Percentiles rank a stretch among this genome's conserved stretches.
Conservation (phyloP, 2,888 invertebrate genomes). For the Megastigmus dorsalis region DNA sequence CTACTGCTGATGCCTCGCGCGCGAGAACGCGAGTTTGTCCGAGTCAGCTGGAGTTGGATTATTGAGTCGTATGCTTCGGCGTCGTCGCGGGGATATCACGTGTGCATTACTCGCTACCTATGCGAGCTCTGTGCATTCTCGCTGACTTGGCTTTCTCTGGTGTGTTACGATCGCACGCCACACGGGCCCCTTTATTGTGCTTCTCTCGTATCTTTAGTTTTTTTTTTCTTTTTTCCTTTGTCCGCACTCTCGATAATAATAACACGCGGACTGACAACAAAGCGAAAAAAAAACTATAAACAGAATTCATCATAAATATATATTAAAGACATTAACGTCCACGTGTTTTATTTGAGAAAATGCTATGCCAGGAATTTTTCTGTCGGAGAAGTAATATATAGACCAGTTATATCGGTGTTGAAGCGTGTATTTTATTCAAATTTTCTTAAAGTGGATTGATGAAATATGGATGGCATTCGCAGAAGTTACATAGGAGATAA, state of each 20-base stretch:
- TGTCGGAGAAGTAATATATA: neutral
- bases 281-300: conserved; percentile 44
- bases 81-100: conserved; percentile 42
- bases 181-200: conserved; percentile 43
- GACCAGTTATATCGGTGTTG: neutral
- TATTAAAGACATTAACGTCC: neutral
- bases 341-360: neutral
- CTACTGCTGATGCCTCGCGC: too few species aligned
- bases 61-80: conserved; percentile 52
- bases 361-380: neutral
- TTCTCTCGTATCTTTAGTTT: too few species aligned
- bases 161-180: conserved; percentile 12
- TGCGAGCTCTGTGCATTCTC: conserved; percentile 16
- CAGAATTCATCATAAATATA: conserved; percentile 24
- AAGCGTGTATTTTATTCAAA: too few species aligned
- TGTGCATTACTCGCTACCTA: conserved; percentile 25
- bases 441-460: too few species aligned
- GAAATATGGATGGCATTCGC: too few species aligned
- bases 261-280: conserved; percentile 35
- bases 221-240: conserved; percentile 43
- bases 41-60: conserved; percentile 57
- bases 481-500: too few species aligned
- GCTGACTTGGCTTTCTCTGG: conserved; percentile 40
- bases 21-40: conserved; percentile 55
- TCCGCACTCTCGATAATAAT: conserved; percentile 40